Base-by-base conservation (phyloP, 2,797 vertebrate genomes). In the Artibeus lituratus region DNA sequence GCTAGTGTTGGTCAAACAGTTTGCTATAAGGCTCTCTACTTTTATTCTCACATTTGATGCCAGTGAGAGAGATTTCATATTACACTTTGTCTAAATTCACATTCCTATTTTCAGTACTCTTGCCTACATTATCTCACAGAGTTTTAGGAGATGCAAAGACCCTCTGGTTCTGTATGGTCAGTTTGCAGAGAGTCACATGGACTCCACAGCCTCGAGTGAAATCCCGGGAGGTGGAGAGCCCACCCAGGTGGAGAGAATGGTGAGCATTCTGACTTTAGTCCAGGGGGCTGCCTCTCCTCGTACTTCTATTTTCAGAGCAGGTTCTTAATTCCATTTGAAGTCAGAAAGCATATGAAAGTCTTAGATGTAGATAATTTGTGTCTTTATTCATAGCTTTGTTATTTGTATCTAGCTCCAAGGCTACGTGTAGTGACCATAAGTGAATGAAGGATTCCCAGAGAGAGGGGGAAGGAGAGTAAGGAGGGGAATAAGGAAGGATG, bases 1-100 rank as follows among this genome's bases (percentile, higher is more conserved):
- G 39, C 10, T n/a, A 53, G 39, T 15, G 22, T 55, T 47, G 67
- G 82, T 10, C 26, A 16, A 21, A 29, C 42, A 29, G 39, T 84
- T 87, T 91, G 51, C 70, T 26, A 42, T 24, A 87, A 91, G 22
- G 14, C 10, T 12, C 93, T 95, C 26, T 14, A 53, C 57, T 90
- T 96, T 51, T 35, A 69, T 26, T 91, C n/a, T 81, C 39, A 84
- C 3, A 21, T 44, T 74, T 73, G 85, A 80, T 44, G 35, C 19
- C 24, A 86, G 10, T 39, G 47, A 73, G 42, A 94, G 9, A 49
- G 29, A 44, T 94, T 89, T 92, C 24, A 81, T 47, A 44, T 44
- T n/a, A 24, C 2, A 21, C 12, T 90, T 32, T 94, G 16, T 73
- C 65, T 70, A 78, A 73, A 32, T 86, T 11, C 15, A 26, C n/a